These are phyloP conservation scores for Verasper variegatus DNA, from an alignment of 2,113 vertebrate genomes.

Conservation along the genomic window DNA sequence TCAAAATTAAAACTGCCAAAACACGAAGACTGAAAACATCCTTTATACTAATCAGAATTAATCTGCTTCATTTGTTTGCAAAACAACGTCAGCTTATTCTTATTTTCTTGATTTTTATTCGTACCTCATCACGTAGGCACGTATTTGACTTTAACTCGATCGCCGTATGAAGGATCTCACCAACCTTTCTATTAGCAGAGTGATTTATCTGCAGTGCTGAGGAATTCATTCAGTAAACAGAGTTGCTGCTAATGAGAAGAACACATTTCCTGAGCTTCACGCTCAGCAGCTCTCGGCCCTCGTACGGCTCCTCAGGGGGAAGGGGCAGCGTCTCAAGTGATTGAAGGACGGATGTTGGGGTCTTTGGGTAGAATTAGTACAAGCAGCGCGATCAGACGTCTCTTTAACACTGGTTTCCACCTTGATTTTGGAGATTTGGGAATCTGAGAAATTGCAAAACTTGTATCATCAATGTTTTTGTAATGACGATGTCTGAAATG, in stretches of 20 bases:
- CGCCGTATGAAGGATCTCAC: background rate
- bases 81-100: too few relatives aligned
- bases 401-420: background rate
- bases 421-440: background rate
- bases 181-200: slow-evolving; percentile 10
- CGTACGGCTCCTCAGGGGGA: slow-evolving; percentile 24
- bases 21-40: background rate
- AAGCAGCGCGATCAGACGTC: background rate
- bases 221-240: slow-evolving; percentile 74
- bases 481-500: too few relatives aligned
- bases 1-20: too few relatives aligned
- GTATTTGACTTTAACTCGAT: too few relatives aligned
- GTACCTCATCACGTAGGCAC: too few relatives aligned
- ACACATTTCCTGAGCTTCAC: slow-evolving; percentile 68
- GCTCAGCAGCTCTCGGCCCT: slow-evolving; percentile 29
- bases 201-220: slow-evolving; percentile 58
- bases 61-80: too few relatives aligned
- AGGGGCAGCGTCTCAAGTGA: background rate
- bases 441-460: background rate
- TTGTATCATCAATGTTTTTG: too few relatives aligned
- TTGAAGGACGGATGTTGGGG: background rate
- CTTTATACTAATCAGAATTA: background rate
- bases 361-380: background rate
- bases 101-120: too few relatives aligned
- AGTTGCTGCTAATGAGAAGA: slow-evolving; percentile 73